These are phyloP conservation scores for Aphelenchoides bicaudatus DNA, from an alignment of 2,888 invertebrate species.

Conservation along the genomic window DNA sequence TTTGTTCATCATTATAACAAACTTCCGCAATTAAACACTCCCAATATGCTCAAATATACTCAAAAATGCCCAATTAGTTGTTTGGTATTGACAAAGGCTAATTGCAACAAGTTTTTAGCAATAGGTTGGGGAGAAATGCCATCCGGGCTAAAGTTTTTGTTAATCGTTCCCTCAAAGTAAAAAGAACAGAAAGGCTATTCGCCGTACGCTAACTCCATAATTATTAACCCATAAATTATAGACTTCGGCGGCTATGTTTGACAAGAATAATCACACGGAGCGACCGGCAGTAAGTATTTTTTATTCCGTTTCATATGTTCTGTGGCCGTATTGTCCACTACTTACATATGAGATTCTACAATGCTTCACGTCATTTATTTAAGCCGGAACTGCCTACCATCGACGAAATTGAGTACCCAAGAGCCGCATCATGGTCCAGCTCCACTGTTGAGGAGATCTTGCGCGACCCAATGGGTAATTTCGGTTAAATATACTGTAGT, in stretches of 20 bases:
- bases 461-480: conserved; percentile 49
- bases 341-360: too few species aligned
- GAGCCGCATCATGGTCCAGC: conserved; percentile 55
- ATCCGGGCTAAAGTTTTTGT: not conserved
- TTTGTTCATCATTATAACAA: too few species aligned
- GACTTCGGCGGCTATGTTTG: conserved; percentile 31
- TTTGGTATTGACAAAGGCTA: not conserved
- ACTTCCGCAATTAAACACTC: too few species aligned
- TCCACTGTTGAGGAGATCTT: conserved; percentile 50
- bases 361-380: too few species aligned
- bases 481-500: not conserved
- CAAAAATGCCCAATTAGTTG: not conserved
- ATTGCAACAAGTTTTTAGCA: not conserved
- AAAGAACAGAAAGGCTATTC: not conserved
- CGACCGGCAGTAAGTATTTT: too few species aligned
- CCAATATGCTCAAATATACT: too few species aligned
- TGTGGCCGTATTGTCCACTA: too few species aligned
- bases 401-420: conserved; percentile 52
- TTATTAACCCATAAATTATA: not conserved
- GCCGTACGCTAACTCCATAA: not conserved
- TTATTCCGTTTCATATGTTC: too few species aligned
- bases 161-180: too few species aligned
- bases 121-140: not conserved
- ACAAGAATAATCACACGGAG: conserved; percentile 20
- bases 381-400: conserved; percentile 43